Conservation (phyloP, 2,888 invertebrate species). For the Danaus chrysippus region DNA sequence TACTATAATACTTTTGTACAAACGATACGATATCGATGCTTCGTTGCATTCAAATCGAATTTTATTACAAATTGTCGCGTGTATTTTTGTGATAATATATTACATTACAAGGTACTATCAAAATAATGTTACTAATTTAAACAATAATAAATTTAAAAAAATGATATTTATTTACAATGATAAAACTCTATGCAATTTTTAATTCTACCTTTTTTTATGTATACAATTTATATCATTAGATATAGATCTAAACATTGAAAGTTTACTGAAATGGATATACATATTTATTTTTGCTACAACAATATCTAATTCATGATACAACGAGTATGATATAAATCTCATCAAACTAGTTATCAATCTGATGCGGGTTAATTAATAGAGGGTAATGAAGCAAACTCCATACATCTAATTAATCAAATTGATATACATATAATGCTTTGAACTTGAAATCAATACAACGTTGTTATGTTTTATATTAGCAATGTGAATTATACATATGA, state of each 20-base stretch:
- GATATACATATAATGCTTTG: constrained; percentile 12
- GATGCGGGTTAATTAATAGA: constrained; percentile 21
- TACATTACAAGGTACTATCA: neutral
- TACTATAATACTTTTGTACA: constrained; percentile 46
- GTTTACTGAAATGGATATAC: too few relatives aligned
- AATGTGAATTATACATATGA: neutral
- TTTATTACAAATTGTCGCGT: constrained; percentile 9
- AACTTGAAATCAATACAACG: constrained; percentile 3
- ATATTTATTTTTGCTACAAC: too few relatives aligned
- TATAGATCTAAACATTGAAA: too few relatives aligned
- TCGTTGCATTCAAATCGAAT: constrained; percentile 8
- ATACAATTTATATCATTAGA: too few relatives aligned
- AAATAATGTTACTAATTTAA: neutral
- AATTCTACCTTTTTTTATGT: neutral
- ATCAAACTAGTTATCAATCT: constrained; percentile 25
- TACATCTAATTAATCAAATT: constrained; percentile 23
- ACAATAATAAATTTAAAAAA: neutral
- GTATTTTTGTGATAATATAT: neutral
- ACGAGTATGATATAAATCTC: neutral
- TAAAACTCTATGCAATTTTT: neutral
- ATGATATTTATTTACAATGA: neutral
- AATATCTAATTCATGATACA: too few relatives aligned
- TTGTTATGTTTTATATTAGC: too few relatives aligned
- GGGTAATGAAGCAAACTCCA: constrained; percentile 21
- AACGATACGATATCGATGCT: constrained; percentile 5